Conservation (phyloP, 2,888 invertebrate genomes). For the Choristoneura rosaceana region DNA sequence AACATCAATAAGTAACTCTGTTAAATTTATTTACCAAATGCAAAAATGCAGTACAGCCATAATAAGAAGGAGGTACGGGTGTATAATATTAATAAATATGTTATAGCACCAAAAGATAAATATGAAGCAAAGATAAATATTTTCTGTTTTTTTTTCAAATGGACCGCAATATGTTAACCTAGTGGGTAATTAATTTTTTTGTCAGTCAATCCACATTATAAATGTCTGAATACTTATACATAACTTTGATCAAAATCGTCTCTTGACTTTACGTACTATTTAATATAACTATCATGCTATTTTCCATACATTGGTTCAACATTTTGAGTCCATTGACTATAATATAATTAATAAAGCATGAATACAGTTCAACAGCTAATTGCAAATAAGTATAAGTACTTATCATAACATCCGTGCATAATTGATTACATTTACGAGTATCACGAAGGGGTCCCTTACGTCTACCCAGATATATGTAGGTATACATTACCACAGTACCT, state of each 20-base stretch:
- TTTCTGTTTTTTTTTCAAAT: background rate
- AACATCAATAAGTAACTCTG: background rate
- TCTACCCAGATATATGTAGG: background rate
- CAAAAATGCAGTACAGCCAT: background rate
- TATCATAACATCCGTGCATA: background rate
- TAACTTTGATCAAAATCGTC: background rate
- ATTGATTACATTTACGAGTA: slow-evolving; percentile 1
- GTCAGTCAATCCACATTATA: background rate
- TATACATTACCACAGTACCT: slow-evolving; percentile 4
- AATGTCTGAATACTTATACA: background rate
- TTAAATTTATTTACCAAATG: background rate
- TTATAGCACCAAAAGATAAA: background rate
- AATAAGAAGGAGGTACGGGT: background rate
- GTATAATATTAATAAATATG: background rate
- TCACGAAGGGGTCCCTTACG: background rate
- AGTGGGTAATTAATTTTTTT: background rate
- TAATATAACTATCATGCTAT: background rate
- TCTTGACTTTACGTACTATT: background rate
- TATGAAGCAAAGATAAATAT: background rate
- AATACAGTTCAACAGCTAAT: background rate
- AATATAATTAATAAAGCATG: background rate
- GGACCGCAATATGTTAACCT: background rate
- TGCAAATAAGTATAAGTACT: background rate
- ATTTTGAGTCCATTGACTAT: background rate
- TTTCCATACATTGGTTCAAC: background rate